Conservation (phyloP, 2,797 vertebrate genomes). For the Anolis apletophallus region DNA sequence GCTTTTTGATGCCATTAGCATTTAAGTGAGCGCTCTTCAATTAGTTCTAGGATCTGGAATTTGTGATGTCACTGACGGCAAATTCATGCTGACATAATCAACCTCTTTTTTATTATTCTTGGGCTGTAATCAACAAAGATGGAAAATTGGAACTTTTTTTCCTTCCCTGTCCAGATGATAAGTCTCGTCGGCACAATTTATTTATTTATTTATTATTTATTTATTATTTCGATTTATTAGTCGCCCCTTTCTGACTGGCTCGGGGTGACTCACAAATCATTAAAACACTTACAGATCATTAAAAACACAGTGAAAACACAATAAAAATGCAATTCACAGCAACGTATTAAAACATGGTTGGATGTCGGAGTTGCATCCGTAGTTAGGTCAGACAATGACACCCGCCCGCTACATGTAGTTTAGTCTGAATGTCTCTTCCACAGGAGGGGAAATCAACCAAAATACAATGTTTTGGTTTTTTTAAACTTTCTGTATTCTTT, state of each 20-base stretch:
- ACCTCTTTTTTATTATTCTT: background rate
- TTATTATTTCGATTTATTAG: no score
- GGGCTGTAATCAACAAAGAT: slow-evolving; percentile 40
- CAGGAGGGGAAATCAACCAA: background rate
- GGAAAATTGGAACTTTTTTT: slow-evolving; percentile 45
- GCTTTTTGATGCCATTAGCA: slow-evolving; percentile 50
- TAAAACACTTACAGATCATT: no score
- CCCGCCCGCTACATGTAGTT: no score
- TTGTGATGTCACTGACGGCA: slow-evolving; percentile 18
- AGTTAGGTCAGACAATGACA: no score
- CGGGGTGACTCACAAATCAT: no score
- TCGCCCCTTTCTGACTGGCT: no score
- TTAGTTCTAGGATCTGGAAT: slow-evolving; percentile 50
- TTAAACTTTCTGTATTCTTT: background rate
- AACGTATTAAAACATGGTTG: no score
- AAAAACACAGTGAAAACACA: no score
- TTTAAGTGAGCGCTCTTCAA: slow-evolving; percentile 59
- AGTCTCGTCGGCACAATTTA: no score
- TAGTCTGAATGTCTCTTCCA: slow-evolving; percentile 40
- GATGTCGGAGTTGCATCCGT: no score
- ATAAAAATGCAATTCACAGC: no score
- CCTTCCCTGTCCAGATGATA: background rate
- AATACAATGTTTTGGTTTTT: background rate
- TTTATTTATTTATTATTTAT: no score
- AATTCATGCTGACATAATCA: slow-evolving; percentile 44